Base-by-base conservation (phyloP, 2,797 vertebrate genomes). In the Pangasius macronema region DNA sequence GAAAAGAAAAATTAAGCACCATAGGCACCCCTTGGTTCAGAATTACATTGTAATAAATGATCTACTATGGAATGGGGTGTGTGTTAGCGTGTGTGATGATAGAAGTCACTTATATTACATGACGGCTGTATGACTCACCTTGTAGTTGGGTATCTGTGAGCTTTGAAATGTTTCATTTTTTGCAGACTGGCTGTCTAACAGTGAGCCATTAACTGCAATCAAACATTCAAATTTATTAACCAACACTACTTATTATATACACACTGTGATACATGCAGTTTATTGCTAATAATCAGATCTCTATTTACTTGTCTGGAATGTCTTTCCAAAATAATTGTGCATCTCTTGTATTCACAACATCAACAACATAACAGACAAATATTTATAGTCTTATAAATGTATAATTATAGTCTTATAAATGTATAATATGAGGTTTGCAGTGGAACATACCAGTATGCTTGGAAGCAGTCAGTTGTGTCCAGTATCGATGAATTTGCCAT, bases 401-500 rank as follows among this genome's bases (percentile, higher is more conserved):
- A 53, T 36, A 65, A 65, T 63, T n/a, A n/a, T n/a, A n/a, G n/a
- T 68, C 36, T 42, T 24, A 36, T 8, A 55, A 18, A 73, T 49
- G 8, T 30, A 53, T 36, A 65, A 65, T 63, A 82, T 82, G 24
- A 82, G 7, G 13, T 59, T 76, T 30, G 59, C 7, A 83, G 14
- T 61, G 57, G 65, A 85, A 84, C 51, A 11, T 85, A 90, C 91
- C 88, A 70, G 85, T 46, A 13, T 91, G 89, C 84, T 88, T 89
- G 27, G 53, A 70, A 0, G 3, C 53, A 13, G 82, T 76, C 39
- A 33, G 90, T 33, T 75, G 51, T 72, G 89, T 91, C 88, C 91
- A 95, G 90, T 93, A 96, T 86, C 88, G 93, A 88, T 90, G 91
- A 53, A 91, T 76, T 88, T 97, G 96, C 94, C 96, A 97, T 42